Conservation (phyloP, 2,113 vertebrate genomes). For the Saccopteryx bilineata region DNA sequence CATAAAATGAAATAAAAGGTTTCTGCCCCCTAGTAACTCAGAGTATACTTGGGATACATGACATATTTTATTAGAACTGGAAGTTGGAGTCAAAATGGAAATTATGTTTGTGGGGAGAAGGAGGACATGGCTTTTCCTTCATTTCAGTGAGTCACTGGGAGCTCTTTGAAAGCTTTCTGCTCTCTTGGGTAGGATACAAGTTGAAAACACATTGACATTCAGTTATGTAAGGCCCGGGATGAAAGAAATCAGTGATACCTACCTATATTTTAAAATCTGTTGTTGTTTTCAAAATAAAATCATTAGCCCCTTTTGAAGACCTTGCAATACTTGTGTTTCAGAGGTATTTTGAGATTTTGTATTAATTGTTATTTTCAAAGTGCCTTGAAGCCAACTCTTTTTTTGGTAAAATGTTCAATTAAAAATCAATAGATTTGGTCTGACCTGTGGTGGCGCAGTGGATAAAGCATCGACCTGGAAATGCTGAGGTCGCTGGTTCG, state of each 20-base stretch:
- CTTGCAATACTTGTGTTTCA: constrained; percentile 41
- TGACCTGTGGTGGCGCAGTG: too few species aligned
- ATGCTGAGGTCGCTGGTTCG: too few species aligned
- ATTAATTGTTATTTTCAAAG: constrained; percentile 62
- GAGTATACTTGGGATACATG: not conserved
- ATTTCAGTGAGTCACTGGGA: constrained; percentile 31
- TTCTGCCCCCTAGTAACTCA: constrained; percentile 46
- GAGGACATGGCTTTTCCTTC: constrained; percentile 1
- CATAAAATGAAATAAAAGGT: constrained; percentile 36
- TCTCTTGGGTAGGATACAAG: constrained; percentile 22
- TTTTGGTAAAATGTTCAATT: constrained; percentile 47
- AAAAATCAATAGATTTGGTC: not conserved
- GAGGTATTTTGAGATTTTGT: constrained; percentile 51
- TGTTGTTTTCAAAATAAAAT: constrained; percentile 62
- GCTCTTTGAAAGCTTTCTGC: constrained; percentile 42
- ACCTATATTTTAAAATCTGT: constrained; percentile 36
- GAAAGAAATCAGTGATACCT: constrained; percentile 25
- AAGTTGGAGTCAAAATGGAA: constrained; percentile 27
- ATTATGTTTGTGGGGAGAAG: constrained; percentile 6
- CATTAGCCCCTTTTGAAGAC: constrained; percentile 41
- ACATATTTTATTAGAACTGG: constrained; percentile 46
- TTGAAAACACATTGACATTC: constrained; percentile 38
- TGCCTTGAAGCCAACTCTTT: constrained; percentile 12
- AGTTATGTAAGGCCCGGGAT: constrained; percentile 30
- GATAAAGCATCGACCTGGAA: too few species aligned